These are phyloP conservation scores for Ophthalmotilapia sp. DNA, from an alignment of 2,113 vertebrate genomes.

Conservation along the genomic window DNA sequence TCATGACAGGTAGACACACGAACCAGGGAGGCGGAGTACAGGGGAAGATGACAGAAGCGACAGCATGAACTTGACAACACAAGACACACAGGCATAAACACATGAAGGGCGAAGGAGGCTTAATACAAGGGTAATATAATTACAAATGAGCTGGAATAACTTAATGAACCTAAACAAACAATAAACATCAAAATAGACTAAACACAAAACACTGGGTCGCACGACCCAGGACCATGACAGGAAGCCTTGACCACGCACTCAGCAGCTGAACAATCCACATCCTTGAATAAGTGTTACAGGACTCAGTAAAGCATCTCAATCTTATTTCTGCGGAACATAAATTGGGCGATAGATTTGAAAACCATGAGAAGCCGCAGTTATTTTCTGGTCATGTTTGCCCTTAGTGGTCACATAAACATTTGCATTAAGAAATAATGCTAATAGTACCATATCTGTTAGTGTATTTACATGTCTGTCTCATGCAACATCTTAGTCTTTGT, in stretches of 20 bases:
- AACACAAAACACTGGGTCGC: too few relatives aligned
- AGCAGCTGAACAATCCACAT: not conserved
- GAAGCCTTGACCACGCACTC: slow-evolving; percentile 1
- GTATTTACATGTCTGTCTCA: not conserved
- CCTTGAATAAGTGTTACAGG: not conserved
- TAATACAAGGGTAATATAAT: too few relatives aligned
- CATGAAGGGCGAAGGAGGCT: too few relatives aligned
- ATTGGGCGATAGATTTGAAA: not conserved
- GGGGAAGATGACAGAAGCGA: too few relatives aligned
- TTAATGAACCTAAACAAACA: too few relatives aligned
- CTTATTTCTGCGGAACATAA: not conserved
- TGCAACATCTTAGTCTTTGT: not conserved
- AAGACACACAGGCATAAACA: too few relatives aligned
- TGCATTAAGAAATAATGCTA: not conserved
- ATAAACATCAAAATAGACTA: too few relatives aligned
- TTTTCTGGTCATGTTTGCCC: not conserved
- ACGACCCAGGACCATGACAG: not conserved
- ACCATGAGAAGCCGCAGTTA: not conserved
- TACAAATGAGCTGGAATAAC: too few relatives aligned
- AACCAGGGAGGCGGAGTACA: too few relatives aligned
- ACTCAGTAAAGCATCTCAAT: not conserved
- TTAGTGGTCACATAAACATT: not conserved
- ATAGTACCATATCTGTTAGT: not conserved
- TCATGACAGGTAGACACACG: too few relatives aligned
- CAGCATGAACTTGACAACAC: too few relatives aligned